These are phyloP conservation scores for Sinella curviseta DNA, from an alignment of 1,140 invertebrate genomes.

Conservation along the genomic window DNA sequence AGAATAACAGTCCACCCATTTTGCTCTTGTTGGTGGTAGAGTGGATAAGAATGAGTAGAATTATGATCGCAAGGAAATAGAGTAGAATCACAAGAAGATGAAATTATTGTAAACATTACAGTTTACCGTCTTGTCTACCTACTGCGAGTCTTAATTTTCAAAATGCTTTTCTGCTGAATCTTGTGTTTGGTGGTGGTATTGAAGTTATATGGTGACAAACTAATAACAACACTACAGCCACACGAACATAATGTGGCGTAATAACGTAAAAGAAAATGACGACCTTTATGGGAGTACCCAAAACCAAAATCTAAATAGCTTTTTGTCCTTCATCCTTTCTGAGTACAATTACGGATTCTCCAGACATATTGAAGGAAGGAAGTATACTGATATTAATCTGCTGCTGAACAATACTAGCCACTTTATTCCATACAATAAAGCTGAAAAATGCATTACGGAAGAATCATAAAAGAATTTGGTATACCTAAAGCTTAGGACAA, in stretches of 20 bases:
- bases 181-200: background rate
- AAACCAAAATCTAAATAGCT: background rate
- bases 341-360: no score
- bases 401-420: no score
- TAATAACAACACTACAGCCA: conserved; percentile 7
- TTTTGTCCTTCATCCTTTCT: background rate
- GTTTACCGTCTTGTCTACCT: background rate
- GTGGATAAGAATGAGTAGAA: background rate
- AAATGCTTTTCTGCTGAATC: background rate
- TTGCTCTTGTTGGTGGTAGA: background rate
- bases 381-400: no score
- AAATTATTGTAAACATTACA: background rate
- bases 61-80: no score
- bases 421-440: no score
- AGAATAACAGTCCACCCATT: conserved; percentile 5
- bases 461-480: no score
- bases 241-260: conserved; percentile 24
- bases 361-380: no score
- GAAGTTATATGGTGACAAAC: background rate
- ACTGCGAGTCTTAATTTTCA: no score
- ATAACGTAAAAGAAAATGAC: conserved; percentile 18
- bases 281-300: conserved; percentile 5
- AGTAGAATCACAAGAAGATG: background rate
- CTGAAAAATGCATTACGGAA: no score
- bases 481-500: no score